These are phyloP conservation scores for Cheilinus undulatus DNA, from an alignment of 2,113 vertebrate species.

Conservation along the genomic window DNA sequence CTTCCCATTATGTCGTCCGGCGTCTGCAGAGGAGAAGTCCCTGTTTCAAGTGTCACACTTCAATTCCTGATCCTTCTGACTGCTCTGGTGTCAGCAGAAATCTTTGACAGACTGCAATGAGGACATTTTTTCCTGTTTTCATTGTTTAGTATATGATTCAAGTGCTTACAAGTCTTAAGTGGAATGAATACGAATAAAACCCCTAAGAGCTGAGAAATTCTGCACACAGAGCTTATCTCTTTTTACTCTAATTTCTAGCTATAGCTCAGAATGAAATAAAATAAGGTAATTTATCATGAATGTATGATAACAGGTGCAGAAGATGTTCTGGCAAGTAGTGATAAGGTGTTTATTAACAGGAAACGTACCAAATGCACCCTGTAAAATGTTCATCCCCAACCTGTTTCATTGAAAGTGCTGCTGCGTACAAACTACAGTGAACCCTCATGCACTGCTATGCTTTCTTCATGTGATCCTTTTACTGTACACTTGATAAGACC, in stretches of 20 bases:
- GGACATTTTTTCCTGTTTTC: slow-evolving; percentile 10
- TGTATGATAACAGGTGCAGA: background rate
- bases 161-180: no score
- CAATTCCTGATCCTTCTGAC: slow-evolving; percentile 3
- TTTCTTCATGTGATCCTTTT: background rate
- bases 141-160: no score
- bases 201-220: background rate
- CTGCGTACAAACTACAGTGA: no score
- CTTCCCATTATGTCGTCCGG: slow-evolving; percentile 48
- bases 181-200: background rate
- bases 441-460: background rate
- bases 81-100: slow-evolving; percentile 27
- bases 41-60: slow-evolving; percentile 12
- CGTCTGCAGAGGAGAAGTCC: slow-evolving; percentile 30
- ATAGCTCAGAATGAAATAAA: no score
- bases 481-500: background rate
- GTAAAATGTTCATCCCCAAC: background rate
- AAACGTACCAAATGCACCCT: background rate
- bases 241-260: no score
- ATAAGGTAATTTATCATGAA: no score
- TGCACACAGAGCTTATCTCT: no score
- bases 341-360: background rate
- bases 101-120: slow-evolving; percentile 3
- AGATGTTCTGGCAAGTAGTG: background rate
- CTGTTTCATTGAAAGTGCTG: background rate